A percentile compares a stretch with the other conserved stretches of the same genome.
These are phyloP conservation scores for Aurelia sp. DNA, from an alignment of 30 jellyfish, hydroid and myxozoan genomes.

Conservation along the genomic window DNA sequence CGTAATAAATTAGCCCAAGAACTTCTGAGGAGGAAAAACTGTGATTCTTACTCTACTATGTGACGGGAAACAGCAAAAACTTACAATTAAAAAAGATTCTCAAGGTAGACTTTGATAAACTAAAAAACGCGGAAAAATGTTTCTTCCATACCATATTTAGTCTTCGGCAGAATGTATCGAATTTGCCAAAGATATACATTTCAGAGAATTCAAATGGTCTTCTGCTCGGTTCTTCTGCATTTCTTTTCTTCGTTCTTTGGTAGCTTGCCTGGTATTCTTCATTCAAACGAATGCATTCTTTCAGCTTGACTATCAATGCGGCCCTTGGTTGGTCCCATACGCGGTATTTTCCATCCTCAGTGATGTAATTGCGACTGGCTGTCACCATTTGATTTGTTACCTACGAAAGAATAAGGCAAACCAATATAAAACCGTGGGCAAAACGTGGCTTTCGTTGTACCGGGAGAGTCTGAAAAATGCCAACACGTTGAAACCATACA, in stretches of 20 bases:
- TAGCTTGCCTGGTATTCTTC: constrained; percentile 92
- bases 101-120: no score
- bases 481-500: no score
- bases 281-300: constrained; percentile 72
- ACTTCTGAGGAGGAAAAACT: no score
- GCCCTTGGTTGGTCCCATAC: constrained; percentile 94
- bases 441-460: no score
- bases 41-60: no score
- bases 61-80: no score
- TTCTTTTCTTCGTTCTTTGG: constrained; percentile 85
- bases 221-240: constrained; percentile 75
- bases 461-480: no score
- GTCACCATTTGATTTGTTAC: constrained; percentile 99
- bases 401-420: constrained; percentile 28
- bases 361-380: constrained; percentile 89
- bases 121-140: no score
- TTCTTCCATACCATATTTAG: constrained; percentile 73
- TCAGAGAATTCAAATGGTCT: constrained; percentile 98
- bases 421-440: no score
- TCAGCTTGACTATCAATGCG: constrained; percentile 75
- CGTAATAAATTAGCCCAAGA: no score
- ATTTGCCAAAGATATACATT: constrained; percentile 98
- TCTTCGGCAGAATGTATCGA: constrained; percentile 93
- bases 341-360: constrained; percentile 70
- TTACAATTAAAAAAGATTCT: no score